Evolutionary conservation across 2,113 vertebrate species (phyloP).

Genomic region (Leptobrachium ailaonicum): DNA sequence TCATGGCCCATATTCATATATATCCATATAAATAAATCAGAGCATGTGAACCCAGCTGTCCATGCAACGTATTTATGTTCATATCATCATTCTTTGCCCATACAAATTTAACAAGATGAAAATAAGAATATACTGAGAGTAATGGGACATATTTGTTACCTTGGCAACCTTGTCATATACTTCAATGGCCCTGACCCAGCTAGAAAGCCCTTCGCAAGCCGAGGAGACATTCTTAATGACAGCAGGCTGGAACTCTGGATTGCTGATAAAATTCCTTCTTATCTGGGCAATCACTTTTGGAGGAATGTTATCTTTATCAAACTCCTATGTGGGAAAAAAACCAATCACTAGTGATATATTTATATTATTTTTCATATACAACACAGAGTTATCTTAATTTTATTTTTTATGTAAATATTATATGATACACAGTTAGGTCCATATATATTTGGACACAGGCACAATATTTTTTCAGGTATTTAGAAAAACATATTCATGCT

Average conservation of each 20-base stretch:
- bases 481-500: too few relatives aligned
- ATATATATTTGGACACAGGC: too few relatives aligned
- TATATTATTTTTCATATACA: neutral
- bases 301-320: slow-evolving; percentile 74
- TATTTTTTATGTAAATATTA: too few relatives aligned
- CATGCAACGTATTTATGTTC: slow-evolving; percentile 69
- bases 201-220: slow-evolving; percentile 70
- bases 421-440: too few relatives aligned
- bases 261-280: slow-evolving; percentile 72
- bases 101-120: slow-evolving; percentile 77
- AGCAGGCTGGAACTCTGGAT: slow-evolving; percentile 68
- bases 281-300: slow-evolving; percentile 71
- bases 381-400: too few relatives aligned
- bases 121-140: slow-evolving; percentile 69
- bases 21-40: slow-evolving; percentile 28
- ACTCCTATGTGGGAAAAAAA: slow-evolving; percentile 61
- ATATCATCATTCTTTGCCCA: slow-evolving; percentile 70
- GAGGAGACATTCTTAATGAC: slow-evolving; percentile 69
- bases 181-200: slow-evolving; percentile 70
- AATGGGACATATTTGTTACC: slow-evolving; percentile 74
- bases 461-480: too few relatives aligned
- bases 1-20: neutral
- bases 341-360: slow-evolving; percentile 33
- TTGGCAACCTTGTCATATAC: slow-evolving; percentile 75
- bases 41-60: slow-evolving; percentile 49